Percentiles rank a stretch among this genome's conserved stretches.
Evolutionary conservation across 2,888 invertebrate genomes (phyloP).

Genomic region (Tuberolachnus salignus): DNA sequence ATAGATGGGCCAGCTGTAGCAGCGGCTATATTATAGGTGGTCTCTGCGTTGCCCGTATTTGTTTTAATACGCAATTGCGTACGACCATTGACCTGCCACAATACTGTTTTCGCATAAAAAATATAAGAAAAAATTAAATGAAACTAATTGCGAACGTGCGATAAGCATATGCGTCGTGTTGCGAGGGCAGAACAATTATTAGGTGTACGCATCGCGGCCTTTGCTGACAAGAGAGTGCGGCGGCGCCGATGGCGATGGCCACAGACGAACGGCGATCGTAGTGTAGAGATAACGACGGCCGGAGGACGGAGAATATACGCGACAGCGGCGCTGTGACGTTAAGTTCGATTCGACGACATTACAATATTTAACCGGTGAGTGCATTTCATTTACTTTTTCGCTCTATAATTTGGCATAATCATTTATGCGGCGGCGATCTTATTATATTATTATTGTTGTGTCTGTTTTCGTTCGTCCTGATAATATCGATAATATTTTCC

Average conservation of each 20-base stretch:
- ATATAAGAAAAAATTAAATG: background rate
- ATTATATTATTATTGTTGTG: too few species aligned
- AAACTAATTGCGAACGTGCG: background rate
- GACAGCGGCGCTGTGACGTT: background rate
- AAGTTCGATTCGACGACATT: background rate
- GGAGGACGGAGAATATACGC: background rate
- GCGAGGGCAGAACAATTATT: background rate
- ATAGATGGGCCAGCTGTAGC: too few species aligned
- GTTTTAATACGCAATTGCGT: too few species aligned
- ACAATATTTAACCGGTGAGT: background rate
- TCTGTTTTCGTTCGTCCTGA: background rate
- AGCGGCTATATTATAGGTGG: background rate
- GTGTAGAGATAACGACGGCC: background rate
- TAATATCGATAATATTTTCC: conserved; percentile 31
- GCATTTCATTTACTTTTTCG: background rate
- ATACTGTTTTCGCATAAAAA: background rate
- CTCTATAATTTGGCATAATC: too few species aligned
- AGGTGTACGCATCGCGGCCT: background rate
- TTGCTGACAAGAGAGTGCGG: background rate
- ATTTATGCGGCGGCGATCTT: too few species aligned
- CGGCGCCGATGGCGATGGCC: background rate
- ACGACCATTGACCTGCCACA: too few species aligned
- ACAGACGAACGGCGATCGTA: background rate
- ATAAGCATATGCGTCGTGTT: background rate
- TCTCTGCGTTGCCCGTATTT: background rate